Conservation (phyloP, 2,888 invertebrate species). For the Hylaea fasciaria region DNA sequence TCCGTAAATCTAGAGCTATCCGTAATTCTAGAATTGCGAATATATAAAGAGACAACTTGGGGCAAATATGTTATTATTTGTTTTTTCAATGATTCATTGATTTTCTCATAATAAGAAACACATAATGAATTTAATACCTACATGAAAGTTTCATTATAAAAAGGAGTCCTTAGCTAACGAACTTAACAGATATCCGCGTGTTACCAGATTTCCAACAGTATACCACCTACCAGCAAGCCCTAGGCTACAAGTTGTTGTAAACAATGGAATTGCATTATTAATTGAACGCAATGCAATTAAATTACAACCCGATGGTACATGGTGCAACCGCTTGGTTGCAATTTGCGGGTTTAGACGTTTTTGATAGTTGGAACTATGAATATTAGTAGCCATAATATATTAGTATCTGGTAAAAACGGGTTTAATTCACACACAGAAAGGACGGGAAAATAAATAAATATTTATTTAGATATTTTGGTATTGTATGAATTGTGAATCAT, state of each 20-base stretch:
- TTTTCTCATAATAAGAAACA: no score
- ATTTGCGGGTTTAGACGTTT: conserved; percentile 10
- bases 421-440: no score
- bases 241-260: conserved; percentile 56
- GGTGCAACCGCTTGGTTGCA: conserved; percentile 29
- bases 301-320: conserved; percentile 42
- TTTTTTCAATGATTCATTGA: no score
- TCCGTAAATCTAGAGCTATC: conserved; percentile 31
- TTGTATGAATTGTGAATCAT: no score
- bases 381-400: not conserved
- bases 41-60: no score
- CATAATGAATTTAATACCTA: no score
- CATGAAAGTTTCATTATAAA: no score
- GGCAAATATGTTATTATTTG: no score
- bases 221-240: conserved; percentile 35
- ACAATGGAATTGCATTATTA: conserved; percentile 70
- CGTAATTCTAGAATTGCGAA: not conserved
- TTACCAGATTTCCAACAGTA: conserved; percentile 34
- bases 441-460: no score
- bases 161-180: not conserved
- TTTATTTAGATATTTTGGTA: no score
- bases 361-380: not conserved
- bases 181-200: conserved; percentile 15
- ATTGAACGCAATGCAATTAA: conserved; percentile 70
- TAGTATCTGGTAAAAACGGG: no score